Evolutionary conservation across 2,113 vertebrate genomes (phyloP).

Genomic region (Ammodramus savannarum): DNA sequence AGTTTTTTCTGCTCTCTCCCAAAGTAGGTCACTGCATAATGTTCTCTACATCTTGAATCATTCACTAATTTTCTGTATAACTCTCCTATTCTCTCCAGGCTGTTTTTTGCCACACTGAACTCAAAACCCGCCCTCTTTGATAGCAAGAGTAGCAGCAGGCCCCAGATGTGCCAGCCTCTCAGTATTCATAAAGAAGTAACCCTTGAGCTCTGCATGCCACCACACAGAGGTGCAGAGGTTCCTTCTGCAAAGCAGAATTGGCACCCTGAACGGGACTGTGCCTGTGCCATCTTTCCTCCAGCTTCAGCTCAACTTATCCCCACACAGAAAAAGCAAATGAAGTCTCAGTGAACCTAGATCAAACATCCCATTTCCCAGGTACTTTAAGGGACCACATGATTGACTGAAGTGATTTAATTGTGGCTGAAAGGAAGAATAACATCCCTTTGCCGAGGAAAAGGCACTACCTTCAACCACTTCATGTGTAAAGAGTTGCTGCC

Average conservation of each 20-base stretch:
- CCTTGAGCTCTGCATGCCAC: not conserved
- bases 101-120: not conserved
- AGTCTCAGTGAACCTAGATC: not conserved
- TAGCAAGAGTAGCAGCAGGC: not conserved
- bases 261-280: not conserved
- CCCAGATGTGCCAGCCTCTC: not conserved
- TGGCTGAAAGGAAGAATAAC: not conserved
- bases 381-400: not conserved
- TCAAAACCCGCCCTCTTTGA: not conserved
- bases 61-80: not conserved
- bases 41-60: not conserved
- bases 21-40: not conserved
- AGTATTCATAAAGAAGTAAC: not conserved
- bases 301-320: not conserved
- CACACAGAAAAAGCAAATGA: not conserved
- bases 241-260: not conserved
- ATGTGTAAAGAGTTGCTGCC: not conserved
- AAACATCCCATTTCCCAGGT: not conserved
- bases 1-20: not conserved
- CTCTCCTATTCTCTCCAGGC: not conserved
- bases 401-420: not conserved
- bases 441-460: not conserved
- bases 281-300: not conserved
- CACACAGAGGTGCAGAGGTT: not conserved
- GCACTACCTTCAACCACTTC: not conserved